Conservation (phyloP, 2,797 vertebrate genomes). For the Iguana delicatissima region DNA sequence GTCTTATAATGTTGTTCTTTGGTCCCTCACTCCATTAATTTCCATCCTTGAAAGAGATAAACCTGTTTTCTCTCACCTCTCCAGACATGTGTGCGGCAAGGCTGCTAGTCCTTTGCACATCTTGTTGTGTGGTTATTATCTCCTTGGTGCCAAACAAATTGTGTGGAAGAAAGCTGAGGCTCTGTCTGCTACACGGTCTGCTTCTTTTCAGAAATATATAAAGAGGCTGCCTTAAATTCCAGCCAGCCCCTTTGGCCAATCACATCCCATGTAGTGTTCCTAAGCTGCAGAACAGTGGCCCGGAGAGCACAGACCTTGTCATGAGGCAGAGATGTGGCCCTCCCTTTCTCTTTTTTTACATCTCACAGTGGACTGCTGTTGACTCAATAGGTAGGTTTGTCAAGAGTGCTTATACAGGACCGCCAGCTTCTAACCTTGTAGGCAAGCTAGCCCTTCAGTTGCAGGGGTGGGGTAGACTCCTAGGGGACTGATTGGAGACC, state of each 20-base stretch:
- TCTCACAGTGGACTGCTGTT: background rate
- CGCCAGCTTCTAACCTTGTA: background rate
- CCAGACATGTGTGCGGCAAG: constrained; percentile 90
- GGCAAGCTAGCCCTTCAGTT: background rate
- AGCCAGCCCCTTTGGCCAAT: constrained; percentile 42
- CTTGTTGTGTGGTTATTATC: constrained; percentile 71
- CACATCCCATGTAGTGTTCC: background rate
- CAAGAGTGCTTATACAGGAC: background rate
- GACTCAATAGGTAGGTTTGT: background rate
- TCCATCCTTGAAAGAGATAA: constrained; percentile 6
- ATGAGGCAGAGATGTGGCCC: background rate
- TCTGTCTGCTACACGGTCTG: constrained; percentile 1
- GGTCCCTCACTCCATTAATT: background rate
- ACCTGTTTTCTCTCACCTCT: constrained; percentile 85
- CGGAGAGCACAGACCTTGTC: background rate
- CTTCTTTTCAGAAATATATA: constrained; percentile 33
- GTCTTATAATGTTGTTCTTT: background rate
- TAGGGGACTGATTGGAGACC: background rate
- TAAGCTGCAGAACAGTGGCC: background rate
- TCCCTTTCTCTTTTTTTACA: background rate
- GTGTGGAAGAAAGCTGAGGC: background rate
- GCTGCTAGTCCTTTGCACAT: constrained; percentile 96
- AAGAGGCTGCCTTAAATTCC: constrained; percentile 30
- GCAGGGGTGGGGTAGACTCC: background rate
- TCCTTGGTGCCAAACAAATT: constrained; percentile 1